Evolutionary conservation across 2,797 vertebrate species (phyloP).

Genomic region (Simalia tracyae): DNA sequence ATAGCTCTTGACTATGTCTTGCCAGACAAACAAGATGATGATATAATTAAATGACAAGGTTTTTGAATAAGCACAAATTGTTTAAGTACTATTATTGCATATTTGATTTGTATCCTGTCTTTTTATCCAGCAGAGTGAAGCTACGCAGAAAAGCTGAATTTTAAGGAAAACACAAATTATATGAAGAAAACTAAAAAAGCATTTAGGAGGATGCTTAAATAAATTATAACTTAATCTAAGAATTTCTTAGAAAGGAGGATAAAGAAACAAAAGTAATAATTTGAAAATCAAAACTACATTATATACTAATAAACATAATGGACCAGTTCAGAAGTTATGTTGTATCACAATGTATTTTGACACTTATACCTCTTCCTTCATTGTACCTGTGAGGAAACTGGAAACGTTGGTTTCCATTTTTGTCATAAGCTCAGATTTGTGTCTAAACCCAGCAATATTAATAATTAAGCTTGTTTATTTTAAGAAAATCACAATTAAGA

Average conservation of each 20-base stretch:
- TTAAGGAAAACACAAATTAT: background rate
- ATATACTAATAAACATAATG: background rate
- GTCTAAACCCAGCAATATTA: background rate
- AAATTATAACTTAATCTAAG: background rate
- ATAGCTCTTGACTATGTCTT: background rate
- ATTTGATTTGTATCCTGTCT: background rate
- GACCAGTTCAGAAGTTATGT: background rate
- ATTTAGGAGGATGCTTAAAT: background rate
- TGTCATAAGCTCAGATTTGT: background rate
- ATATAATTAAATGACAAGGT: background rate
- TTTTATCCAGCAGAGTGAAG: background rate
- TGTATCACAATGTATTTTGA: background rate
- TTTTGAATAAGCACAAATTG: background rate
- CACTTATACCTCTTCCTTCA: background rate
- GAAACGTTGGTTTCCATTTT: background rate
- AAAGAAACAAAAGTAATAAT: background rate
- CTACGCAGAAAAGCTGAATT: background rate
- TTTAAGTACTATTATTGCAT: background rate
- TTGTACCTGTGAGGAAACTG: background rate
- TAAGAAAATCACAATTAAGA: background rate
- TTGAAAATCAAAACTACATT: background rate
- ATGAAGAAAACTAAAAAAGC: background rate
- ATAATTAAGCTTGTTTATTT: background rate
- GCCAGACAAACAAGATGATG: background rate
- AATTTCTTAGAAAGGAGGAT: background rate